Conservation (phyloP, 2,888 invertebrate genomes). For the Hirtodrosophila confusa region DNA sequence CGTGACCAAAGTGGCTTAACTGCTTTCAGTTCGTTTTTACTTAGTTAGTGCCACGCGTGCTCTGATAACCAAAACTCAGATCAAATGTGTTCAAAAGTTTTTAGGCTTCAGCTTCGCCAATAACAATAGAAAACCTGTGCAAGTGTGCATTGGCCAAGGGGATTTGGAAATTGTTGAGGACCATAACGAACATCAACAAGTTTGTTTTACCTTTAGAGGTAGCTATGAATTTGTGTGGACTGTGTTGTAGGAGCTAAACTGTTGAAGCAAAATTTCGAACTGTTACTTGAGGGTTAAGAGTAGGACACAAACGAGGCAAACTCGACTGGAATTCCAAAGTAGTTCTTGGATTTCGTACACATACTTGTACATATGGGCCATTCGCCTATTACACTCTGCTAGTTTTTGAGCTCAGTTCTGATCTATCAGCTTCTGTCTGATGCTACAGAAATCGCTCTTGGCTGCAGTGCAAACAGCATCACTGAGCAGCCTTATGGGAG, state of each 20-base stretch:
- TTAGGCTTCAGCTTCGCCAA: constrained; percentile 25
- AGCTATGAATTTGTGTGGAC: no score
- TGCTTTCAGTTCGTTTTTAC: constrained; percentile 10
- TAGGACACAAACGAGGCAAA: no score
- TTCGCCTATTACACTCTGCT: neutral
- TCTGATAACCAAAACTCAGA: constrained; percentile 7
- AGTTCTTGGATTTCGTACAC: neutral
- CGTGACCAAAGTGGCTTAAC: constrained; percentile 18
- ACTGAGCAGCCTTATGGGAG: constrained; percentile 29
- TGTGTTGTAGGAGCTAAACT: no score
- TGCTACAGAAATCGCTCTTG: constrained; percentile 1
- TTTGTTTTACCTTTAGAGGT: constrained; percentile 3
- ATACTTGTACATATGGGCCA: constrained; percentile 1
- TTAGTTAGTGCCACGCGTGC: constrained; percentile 4
- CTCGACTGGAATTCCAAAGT: neutral
- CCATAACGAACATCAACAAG: constrained; percentile 18
- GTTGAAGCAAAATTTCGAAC: no score
- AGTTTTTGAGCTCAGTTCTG: neutral
- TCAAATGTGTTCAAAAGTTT: constrained; percentile 32
- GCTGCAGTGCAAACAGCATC: constrained; percentile 43
- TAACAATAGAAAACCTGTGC: constrained; percentile 19
- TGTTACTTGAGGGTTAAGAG: no score
- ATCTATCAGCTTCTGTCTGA: neutral
- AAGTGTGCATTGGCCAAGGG: constrained; percentile 2
- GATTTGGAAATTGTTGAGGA: constrained; percentile 9